phyloP scores from a whole-genome alignment of 2,888 invertebrate species.

The Blera fallax region DNA sequence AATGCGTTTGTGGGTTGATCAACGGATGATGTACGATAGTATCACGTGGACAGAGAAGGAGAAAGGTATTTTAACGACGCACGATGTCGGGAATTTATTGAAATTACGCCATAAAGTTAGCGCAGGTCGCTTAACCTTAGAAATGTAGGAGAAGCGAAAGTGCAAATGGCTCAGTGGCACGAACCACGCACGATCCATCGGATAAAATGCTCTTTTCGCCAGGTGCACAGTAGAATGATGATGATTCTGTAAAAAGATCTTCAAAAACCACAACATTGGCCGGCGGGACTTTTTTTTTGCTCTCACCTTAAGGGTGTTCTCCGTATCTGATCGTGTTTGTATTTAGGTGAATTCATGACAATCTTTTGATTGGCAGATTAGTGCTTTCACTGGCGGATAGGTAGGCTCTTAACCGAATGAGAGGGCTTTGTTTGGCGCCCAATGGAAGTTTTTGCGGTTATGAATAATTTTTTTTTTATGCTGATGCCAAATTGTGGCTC shows the following conservation, averaged over 20 bases:
- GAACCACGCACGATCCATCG: background rate
- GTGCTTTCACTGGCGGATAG: conserved; percentile 2
- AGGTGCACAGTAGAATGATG: background rate
- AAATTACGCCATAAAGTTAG: background rate
- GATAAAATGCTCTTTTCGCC: background rate
- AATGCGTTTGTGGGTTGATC: background rate
- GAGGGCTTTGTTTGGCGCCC: background rate
- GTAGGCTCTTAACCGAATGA: background rate
- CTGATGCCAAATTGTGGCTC: background rate
- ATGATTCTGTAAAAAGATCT: background rate
- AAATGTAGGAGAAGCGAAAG: background rate
- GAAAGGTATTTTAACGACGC: background rate
- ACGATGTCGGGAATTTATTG: background rate
- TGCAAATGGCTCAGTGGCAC: background rate
- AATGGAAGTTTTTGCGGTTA: background rate
- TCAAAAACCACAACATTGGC: background rate
- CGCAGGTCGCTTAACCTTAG: background rate
- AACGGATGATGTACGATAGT: background rate
- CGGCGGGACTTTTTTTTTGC: no score
- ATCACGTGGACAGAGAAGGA: background rate
- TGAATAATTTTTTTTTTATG: background rate
- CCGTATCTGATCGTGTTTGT: background rate
- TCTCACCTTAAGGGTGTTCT: background rate
- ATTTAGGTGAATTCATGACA: background rate
- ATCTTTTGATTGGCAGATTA: background rate